phyloP scores from a whole-genome alignment of 2,797 vertebrate species.

The Thalassophryne amazonica region DNA sequence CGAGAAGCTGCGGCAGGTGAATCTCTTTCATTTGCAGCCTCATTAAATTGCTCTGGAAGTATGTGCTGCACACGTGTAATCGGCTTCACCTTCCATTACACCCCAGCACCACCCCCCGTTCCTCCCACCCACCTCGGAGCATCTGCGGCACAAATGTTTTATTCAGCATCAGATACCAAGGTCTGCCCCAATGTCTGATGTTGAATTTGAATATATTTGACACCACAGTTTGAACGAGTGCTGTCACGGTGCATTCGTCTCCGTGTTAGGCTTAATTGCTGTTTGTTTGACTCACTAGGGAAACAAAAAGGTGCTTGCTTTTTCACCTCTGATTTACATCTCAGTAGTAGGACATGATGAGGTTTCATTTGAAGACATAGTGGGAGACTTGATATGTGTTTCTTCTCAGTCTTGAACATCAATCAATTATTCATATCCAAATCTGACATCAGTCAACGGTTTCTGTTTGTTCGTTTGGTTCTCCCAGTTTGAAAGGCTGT shows the following conservation, averaged over 20 bases:
- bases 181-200: constrained; percentile 30
- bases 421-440: no score
- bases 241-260: background rate
- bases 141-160: constrained; percentile 46
- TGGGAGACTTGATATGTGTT: no score
- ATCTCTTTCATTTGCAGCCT: constrained; percentile 13
- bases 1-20: constrained; percentile 4
- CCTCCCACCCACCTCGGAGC: constrained; percentile 1
- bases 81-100: constrained; percentile 19
- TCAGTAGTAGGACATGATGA: constrained; percentile 15
- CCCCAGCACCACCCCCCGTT: background rate
- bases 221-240: constrained; percentile 26
- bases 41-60: constrained; percentile 33
- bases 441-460: no score
- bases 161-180: constrained; percentile 48
- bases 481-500: no score
- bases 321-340: constrained; percentile 51
- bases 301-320: constrained; percentile 7
- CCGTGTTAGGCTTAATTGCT: constrained; percentile 39
- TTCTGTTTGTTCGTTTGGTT: no score
- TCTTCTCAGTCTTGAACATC: no score
- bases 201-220: constrained; percentile 57
- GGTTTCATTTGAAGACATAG: constrained; percentile 41
- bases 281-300: constrained; percentile 44
- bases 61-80: constrained; percentile 5